These are phyloP conservation scores for Sardinella longiceps DNA, from an alignment of 2,797 vertebrate species.

Conservation along the genomic window DNA sequence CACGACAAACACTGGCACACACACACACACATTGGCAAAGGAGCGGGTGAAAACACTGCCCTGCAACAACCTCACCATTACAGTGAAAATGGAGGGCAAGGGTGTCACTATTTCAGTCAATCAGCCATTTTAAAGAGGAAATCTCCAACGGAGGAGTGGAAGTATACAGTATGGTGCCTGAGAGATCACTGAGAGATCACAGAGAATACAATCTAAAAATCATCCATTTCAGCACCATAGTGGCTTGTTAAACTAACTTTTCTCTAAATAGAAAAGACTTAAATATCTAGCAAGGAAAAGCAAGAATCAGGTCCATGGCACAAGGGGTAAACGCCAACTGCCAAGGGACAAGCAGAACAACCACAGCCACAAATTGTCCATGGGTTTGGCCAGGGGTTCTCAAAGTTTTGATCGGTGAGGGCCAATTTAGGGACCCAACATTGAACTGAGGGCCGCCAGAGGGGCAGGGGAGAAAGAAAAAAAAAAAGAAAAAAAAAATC, in stretches of 20 bases:
- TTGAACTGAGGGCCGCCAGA: too few relatives aligned
- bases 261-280: not conserved
- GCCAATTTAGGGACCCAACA: too few relatives aligned
- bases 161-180: not conserved
- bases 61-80: not conserved
- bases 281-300: too few relatives aligned
- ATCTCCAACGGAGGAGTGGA: not conserved
- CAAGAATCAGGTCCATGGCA: too few relatives aligned
- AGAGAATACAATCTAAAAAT: not conserved
- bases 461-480: too few relatives aligned
- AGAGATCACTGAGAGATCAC: too few relatives aligned
- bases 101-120: not conserved
- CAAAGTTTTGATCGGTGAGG: too few relatives aligned
- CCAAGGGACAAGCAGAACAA: too few relatives aligned
- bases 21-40: not conserved
- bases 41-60: not conserved
- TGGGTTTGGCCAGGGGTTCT: too few relatives aligned
- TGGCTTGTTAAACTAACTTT: not conserved
- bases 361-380: too few relatives aligned
- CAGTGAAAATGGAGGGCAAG: not conserved
- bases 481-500: too few relatives aligned
- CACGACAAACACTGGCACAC: not conserved
- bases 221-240: not conserved
- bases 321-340: too few relatives aligned
- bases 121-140: not conserved